Evolutionary conservation across 2,113 vertebrate species (phyloP).

Genomic region (Gallinago media): DNA sequence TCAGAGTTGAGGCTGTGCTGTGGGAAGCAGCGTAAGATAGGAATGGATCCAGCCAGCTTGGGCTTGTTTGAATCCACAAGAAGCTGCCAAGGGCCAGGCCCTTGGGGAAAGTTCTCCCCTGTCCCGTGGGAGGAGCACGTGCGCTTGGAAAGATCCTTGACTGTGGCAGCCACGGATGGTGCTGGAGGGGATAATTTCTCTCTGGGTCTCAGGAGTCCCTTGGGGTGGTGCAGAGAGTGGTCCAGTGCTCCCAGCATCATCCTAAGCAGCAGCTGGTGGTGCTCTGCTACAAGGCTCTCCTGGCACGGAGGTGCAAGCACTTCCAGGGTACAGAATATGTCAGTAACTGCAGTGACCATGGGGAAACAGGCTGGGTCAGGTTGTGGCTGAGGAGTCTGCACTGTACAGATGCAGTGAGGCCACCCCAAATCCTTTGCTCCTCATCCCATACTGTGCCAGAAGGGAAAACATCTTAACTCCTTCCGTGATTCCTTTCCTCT

Average conservation of each 20-base stretch:
- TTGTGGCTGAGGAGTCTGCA: not conserved
- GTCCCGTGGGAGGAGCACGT: not conserved
- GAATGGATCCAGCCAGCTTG: not conserved
- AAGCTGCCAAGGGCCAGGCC: not conserved
- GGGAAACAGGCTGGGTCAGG: not conserved
- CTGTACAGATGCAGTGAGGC: not conserved
- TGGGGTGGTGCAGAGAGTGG: not conserved
- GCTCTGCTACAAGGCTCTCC: not conserved
- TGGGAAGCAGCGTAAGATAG: not conserved
- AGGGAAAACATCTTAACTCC: not conserved
- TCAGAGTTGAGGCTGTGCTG: not conserved
- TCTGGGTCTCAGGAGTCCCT: not conserved
- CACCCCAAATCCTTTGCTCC: not conserved
- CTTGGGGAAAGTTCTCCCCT: not conserved
- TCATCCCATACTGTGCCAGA: not conserved
- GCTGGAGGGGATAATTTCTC: not conserved
- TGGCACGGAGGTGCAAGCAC: not conserved
- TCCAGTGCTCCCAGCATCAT: not conserved
- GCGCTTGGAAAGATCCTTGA: not conserved
- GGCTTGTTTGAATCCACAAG: not conserved
- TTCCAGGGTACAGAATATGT: not conserved
- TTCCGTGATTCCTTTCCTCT: not conserved
- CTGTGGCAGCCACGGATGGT: fast-evolving
- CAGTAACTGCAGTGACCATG: not conserved
- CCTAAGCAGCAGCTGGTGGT: not conserved